These are phyloP conservation scores for Mythimna ferrago DNA, from an alignment of 2,888 invertebrate genomes.

Conservation along the genomic window DNA sequence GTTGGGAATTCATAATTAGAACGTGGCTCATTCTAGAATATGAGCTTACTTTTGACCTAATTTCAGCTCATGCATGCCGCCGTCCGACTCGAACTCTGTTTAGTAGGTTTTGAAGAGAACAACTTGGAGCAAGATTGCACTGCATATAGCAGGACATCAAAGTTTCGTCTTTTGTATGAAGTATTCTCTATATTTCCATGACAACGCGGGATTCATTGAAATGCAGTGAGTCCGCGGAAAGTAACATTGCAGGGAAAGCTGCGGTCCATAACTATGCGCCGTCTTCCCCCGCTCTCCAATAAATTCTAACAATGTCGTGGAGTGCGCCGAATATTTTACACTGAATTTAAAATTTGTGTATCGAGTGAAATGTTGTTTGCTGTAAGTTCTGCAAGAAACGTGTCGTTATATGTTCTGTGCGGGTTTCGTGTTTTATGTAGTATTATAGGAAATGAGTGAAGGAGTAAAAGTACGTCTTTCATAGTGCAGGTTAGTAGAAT, in stretches of 20 bases:
- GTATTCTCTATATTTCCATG: conserved; percentile 74
- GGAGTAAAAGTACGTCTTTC: not conserved
- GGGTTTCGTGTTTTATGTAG: not conserved
- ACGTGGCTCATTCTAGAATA: conserved; percentile 62
- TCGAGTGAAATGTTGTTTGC: conserved; percentile 43
- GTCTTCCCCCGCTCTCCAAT: conserved; percentile 71
- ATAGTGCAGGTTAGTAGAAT: not conserved
- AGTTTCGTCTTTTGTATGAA: conserved; percentile 65
- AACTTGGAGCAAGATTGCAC: conserved; percentile 69
- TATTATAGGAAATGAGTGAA: not conserved
- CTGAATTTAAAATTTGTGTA: conserved; percentile 58
- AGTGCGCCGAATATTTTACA: conserved; percentile 58
- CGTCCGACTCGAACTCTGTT: conserved; percentile 65
- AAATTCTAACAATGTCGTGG: conserved; percentile 78
- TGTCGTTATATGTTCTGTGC: conserved; percentile 7
- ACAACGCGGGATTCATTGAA: conserved; percentile 72
- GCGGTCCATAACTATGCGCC: conserved; percentile 70
- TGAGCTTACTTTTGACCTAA: conserved; percentile 64
- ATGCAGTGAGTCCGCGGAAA: conserved; percentile 70
- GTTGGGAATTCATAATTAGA: conserved; percentile 59
- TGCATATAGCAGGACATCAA: conserved; percentile 60
- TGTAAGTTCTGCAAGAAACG: conserved; percentile 30
- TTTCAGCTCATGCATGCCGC: conserved; percentile 52
- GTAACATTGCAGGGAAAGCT: conserved; percentile 70
- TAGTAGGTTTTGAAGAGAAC: conserved; percentile 65